These are phyloP conservation scores for Chlamydotis undulata DNA, from an alignment of 2,113 vertebrate species.

Conservation along the genomic window DNA sequence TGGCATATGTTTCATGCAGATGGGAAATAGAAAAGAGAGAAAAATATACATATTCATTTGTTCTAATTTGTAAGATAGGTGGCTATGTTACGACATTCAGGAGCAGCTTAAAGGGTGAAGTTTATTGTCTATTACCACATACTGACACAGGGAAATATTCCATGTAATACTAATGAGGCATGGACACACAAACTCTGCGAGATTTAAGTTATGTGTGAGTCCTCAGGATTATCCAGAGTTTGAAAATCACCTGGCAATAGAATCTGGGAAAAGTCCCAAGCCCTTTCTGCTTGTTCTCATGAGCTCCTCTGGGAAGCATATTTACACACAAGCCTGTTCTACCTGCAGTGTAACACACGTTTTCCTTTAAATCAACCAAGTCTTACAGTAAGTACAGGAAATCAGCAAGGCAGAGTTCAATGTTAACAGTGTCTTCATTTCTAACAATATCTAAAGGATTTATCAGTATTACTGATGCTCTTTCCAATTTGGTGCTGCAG, in stretches of 20 bases:
- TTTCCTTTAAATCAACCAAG: background rate
- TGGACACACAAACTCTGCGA: background rate
- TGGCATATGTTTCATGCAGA: conserved; percentile 68
- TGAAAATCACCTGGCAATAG: background rate
- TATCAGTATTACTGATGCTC: background rate
- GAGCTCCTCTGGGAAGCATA: background rate
- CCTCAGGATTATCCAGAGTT: background rate
- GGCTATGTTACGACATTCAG: background rate
- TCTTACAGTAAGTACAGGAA: background rate
- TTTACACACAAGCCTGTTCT: background rate
- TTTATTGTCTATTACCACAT: background rate
- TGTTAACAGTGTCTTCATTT: background rate
- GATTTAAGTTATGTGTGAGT: background rate
- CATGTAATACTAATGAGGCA: background rate
- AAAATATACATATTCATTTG: conserved; percentile 59
- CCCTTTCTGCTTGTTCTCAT: background rate
- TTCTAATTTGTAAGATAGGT: conserved; percentile 18
- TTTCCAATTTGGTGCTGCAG: background rate
- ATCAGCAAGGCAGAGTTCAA: background rate
- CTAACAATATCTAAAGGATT: background rate
- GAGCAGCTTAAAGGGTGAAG: background rate
- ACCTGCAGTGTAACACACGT: background rate
- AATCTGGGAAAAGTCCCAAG: background rate
- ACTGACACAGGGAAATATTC: background rate
- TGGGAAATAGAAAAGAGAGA: conserved; percentile 49